Evolutionary conservation across 1,140 invertebrate genomes (phyloP), one percentile per base, ranked within the genome.

Genomic region (Palaemon carinicauda): DNA sequence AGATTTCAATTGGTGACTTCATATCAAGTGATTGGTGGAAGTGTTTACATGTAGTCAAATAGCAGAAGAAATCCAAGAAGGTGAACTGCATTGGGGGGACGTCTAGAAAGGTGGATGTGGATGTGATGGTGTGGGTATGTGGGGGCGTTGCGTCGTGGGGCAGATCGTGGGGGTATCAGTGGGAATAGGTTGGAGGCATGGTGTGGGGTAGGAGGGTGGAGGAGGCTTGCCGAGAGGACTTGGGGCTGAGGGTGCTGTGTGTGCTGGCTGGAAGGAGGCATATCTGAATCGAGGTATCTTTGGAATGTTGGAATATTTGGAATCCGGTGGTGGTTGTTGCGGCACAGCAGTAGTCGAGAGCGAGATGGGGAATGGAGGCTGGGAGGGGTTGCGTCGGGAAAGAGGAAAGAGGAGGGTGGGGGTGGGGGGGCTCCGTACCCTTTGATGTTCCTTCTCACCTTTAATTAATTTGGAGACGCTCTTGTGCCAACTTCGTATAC

Each of bases 391-490:
- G 24, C 24, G 53, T 31, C 27, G 78, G 73, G 73, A 33, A 14
- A 12, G 21, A 19, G 78, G 17, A 29, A 52, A 19, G 24, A 52
- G 41, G 78, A 19, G 24, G 78, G 41, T 0, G 77, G 77, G 52
- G 27, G 24, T 1, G 52, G n/a, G 29, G 73, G 19, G 33, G 15
- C 29, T 19, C 21, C 29, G 24, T 17, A 3, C 15, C 81, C 69
- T 82, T 74, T 74, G 69, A 74, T 27, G 51, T 21, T 21, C 29
- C 69, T 74, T 82, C 81, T 75, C 81, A 82, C 81, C 81, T 82
- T 82, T 82, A 82, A 82, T 82, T 82, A 75, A 82, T 75, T 74
- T 75, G 69, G 69, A 74, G 81, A 82, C 69, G 69, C 29, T 74
- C 52, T 31, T 81, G 54, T 41, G 79, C 21, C 60, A 24, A 69